Percentiles rank a stretch among this genome's conserved stretches.
phyloP scores from a whole-genome alignment of 2,888 invertebrate species.

The Ectropis crepuscularia region DNA sequence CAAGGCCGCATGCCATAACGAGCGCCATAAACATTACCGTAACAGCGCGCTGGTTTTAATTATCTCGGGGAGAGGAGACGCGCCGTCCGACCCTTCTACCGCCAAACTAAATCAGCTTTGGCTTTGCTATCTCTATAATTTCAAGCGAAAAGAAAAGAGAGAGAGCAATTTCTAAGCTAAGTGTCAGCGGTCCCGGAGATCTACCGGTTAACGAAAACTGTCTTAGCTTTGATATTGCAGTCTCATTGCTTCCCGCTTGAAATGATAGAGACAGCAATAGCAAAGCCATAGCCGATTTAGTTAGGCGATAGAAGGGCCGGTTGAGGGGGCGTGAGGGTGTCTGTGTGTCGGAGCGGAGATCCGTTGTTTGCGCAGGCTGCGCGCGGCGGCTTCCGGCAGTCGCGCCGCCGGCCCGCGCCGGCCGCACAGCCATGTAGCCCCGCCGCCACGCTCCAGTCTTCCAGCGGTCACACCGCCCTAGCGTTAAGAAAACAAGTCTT shows the following conservation, averaged over 20 bases:
- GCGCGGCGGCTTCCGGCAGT: conserved; percentile 69
- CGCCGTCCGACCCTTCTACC: no score
- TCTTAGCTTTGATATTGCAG: no score
- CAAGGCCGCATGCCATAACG: conserved; percentile 13
- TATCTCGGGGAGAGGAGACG: conserved; percentile 22
- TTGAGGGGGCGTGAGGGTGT: conserved; percentile 44
- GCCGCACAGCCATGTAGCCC: conserved; percentile 75
- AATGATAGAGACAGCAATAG: no score
- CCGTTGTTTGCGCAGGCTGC: conserved; percentile 79
- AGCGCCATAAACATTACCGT: conserved; percentile 26
- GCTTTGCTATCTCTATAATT: no score
- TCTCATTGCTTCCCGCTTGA: no score
- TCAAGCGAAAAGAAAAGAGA: no score
- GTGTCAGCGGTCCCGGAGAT: no score
- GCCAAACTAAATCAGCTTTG: no score
- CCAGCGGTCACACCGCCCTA: conserved; percentile 70
- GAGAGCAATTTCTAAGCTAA: no score
- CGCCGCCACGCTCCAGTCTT: conserved; percentile 66
- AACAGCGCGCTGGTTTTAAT: conserved; percentile 30
- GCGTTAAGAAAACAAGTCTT: conserved; percentile 82
- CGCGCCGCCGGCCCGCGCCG: conserved; percentile 80
- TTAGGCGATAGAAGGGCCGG: no score
- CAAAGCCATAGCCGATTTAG: no score
- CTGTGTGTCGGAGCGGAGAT: conserved; percentile 62
- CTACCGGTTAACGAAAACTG: no score